A percentile compares a stretch with the other conserved stretches of the same genome.
Conservation (phyloP, 1,140 invertebrate genomes). For the Tetragonula clypearis region DNA sequence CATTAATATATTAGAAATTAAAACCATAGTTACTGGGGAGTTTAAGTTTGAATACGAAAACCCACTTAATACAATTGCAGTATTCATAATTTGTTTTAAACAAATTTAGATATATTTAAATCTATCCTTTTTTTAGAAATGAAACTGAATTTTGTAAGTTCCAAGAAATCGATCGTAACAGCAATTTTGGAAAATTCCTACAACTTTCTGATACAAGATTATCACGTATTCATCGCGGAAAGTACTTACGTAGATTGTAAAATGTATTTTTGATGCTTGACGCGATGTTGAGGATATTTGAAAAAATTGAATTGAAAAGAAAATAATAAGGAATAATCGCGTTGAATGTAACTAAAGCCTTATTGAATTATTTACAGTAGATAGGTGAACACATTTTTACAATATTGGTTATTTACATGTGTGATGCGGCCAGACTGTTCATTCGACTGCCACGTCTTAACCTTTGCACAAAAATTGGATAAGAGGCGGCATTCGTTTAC, state of each 20-base stretch:
- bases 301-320: constrained; percentile 4
- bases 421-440: constrained; percentile 45
- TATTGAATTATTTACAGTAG: constrained; percentile 48
- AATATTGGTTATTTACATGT: constrained; percentile 44
- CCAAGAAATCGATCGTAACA: constrained; percentile 39
- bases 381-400: constrained; percentile 39
- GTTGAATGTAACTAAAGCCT: constrained; percentile 45
- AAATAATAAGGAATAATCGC: constrained; percentile 18
- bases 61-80: constrained; percentile 45
- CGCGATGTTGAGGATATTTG: constrained; percentile 37
- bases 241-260: constrained; percentile 50
- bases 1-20: constrained; percentile 35
- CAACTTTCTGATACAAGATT: constrained; percentile 24
- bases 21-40: constrained; percentile 7
- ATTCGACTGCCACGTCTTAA: constrained; percentile 52
- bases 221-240: constrained; percentile 44
- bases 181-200: constrained; percentile 30
- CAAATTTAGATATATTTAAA: constrained; percentile 32
- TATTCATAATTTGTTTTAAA: constrained; percentile 51
- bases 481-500: constrained; percentile 43
- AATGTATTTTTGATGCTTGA: constrained; percentile 50
- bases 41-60: constrained; percentile 34
- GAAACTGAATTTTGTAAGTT: constrained; percentile 27
- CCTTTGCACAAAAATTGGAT: constrained; percentile 32
- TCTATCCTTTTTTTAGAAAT: constrained; percentile 26